These are phyloP conservation scores for Rhinolophus ferrumequinum DNA, from an alignment of 2,113 vertebrate species.

Conservation along the genomic window DNA sequence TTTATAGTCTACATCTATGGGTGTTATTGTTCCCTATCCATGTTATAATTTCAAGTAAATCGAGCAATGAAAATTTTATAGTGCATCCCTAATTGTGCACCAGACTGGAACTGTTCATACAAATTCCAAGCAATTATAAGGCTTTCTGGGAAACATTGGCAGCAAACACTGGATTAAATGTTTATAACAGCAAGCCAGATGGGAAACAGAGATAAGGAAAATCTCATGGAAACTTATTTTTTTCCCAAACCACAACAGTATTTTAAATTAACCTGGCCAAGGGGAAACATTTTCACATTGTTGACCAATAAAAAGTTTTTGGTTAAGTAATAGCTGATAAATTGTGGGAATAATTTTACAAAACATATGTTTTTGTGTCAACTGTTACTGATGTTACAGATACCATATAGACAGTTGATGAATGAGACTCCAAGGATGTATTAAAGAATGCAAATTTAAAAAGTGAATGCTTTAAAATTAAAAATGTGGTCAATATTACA, in stretches of 20 bases:
- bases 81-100: slow-evolving; percentile 87
- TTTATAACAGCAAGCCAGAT: slow-evolving; percentile 86
- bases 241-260: slow-evolving; percentile 72
- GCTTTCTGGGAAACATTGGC: slow-evolving; percentile 88
- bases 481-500: slow-evolving; percentile 13
- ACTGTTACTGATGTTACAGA: slow-evolving; percentile 33
- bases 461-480: neutral
- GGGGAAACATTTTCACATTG: slow-evolving; percentile 57
- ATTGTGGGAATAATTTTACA: slow-evolving; percentile 50
- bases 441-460: neutral
- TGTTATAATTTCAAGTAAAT: slow-evolving; percentile 88
- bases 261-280: slow-evolving; percentile 79
- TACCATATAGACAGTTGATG: neutral
- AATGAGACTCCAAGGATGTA: neutral
- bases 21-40: slow-evolving; percentile 83
- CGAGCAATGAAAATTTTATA: slow-evolving; percentile 89
- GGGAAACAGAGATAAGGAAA: slow-evolving; percentile 86
- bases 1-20: slow-evolving; percentile 77
- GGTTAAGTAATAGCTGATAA: slow-evolving; percentile 65
- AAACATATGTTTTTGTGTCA: neutral
- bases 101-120: slow-evolving; percentile 88
- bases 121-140: slow-evolving; percentile 89
- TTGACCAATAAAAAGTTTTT: slow-evolving; percentile 56
- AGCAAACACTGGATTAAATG: slow-evolving; percentile 85
- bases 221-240: slow-evolving; percentile 82